These are phyloP conservation scores for Ceratina calcarata DNA, from an alignment of 1,140 invertebrate species.

Conservation along the genomic window DNA sequence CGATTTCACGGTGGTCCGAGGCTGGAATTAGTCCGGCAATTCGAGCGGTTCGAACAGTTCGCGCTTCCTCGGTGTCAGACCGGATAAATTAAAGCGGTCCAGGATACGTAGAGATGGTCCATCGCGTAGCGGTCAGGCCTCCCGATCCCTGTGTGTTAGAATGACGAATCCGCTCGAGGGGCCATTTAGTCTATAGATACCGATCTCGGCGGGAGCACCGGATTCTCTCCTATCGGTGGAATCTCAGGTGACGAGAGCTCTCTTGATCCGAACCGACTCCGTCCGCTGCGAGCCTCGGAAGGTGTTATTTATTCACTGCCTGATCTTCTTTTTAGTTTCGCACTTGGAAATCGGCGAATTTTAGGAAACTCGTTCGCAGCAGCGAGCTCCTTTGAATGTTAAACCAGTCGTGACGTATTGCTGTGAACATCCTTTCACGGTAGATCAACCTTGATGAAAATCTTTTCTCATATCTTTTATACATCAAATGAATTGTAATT, in stretches of 20 bases:
- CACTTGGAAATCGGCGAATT: background rate
- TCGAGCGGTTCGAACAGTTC: conserved; percentile 33
- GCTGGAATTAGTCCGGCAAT: conserved; percentile 48
- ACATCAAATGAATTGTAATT: too few relatives aligned
- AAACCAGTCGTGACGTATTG: too few relatives aligned
- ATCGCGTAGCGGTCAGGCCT: conserved; percentile 26
- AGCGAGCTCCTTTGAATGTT: too few relatives aligned
- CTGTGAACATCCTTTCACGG: background rate
- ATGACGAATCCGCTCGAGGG: conserved; percentile 75
- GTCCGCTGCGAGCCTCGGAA: background rate
- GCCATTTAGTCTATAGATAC: conserved; percentile 76
- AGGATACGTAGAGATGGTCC: conserved; percentile 50
- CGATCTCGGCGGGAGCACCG: conserved; percentile 72
- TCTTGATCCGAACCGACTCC: conserved; percentile 32
- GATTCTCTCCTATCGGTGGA: conserved; percentile 64
- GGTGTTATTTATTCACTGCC: conserved; percentile 2
- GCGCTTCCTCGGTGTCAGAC: conserved; percentile 59
- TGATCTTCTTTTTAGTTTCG: background rate
- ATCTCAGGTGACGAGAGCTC: conserved; percentile 54
- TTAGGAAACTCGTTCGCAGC: background rate
- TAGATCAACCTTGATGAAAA: too few relatives aligned
- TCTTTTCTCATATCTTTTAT: too few relatives aligned
- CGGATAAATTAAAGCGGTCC: conserved; percentile 75
- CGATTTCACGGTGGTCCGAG: conserved; percentile 52
- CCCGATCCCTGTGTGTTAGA: conserved; percentile 73